phyloP scores from a whole-genome alignment of 2,113 vertebrate genomes.

The Numida meleagris region DNA sequence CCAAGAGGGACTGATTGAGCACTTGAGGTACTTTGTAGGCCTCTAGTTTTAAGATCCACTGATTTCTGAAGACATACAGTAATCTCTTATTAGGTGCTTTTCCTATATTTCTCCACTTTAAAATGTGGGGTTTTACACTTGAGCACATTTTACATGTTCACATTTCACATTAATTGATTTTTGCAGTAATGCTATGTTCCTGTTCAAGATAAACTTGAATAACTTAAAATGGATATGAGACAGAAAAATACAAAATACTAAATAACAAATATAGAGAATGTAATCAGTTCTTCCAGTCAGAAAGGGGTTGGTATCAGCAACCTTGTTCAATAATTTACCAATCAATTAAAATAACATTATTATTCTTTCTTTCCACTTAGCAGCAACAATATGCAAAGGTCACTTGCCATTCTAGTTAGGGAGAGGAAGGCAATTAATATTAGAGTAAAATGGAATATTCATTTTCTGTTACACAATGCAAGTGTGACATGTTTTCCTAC shows the following conservation, averaged over 20 bases:
- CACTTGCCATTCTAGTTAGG: conserved; percentile 65
- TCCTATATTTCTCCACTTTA: neutral
- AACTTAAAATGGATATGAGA: neutral
- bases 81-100: neutral
- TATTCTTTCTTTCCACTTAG: conserved; percentile 75
- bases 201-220: neutral
- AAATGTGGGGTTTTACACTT: neutral
- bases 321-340: conserved; percentile 80
- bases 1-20: neutral
- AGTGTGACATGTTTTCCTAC: conserved; percentile 52
- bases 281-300: conserved; percentile 62
- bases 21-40: neutral
- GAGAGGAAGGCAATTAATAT: conserved; percentile 73
- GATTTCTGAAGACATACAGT: neutral
- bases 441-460: conserved; percentile 65
- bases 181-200: neutral
- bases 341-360: conserved; percentile 84
- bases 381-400: conserved; percentile 80
- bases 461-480: conserved; percentile 54
- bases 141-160: neutral
- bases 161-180: neutral
- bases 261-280: conserved; percentile 1
- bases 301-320: conserved; percentile 56
- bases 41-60: neutral
- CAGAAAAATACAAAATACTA: neutral